Evolutionary conservation across 2,797 vertebrate species (phyloP).

Genomic region (Adrianichthys oophorus): DNA sequence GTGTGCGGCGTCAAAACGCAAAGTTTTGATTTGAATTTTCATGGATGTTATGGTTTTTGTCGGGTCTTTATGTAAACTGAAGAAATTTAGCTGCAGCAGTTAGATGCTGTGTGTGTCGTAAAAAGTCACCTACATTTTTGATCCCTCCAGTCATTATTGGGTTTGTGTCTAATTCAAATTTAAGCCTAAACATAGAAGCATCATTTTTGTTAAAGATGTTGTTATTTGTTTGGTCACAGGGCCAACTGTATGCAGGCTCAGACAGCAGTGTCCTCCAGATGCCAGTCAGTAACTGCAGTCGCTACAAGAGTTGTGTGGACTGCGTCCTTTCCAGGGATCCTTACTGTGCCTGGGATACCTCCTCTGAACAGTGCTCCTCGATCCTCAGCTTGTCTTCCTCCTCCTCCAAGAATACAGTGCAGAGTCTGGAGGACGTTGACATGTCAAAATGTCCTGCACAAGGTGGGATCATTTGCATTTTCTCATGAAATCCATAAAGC

Average conservation of each 20-base stretch:
- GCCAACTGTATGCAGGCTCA: slow-evolving; percentile 77
- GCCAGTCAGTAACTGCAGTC: slow-evolving; percentile 72
- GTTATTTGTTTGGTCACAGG: slow-evolving; percentile 45
- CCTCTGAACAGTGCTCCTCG: slow-evolving; percentile 42
- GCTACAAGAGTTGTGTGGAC: slow-evolving; percentile 70
- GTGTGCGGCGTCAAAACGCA: no score
- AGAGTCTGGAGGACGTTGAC: slow-evolving; percentile 74
- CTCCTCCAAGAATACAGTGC: slow-evolving; percentile 42
- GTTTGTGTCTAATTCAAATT: neutral
- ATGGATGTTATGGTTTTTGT: no score
- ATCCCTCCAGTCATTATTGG: no score
- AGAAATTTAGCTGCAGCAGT: no score
- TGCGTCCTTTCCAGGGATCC: slow-evolving; percentile 82
- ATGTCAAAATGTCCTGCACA: slow-evolving; percentile 66
- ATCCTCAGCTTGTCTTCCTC: slow-evolving; percentile 15
- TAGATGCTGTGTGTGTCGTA: no score
- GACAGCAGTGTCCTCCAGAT: slow-evolving; percentile 73
- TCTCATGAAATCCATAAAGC: neutral
- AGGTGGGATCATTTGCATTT: slow-evolving; percentile 50
- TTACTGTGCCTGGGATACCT: slow-evolving; percentile 76
- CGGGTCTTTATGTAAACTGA: no score
- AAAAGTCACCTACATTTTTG: no score
- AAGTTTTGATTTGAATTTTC: no score
- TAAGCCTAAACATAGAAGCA: slow-evolving; percentile 11
- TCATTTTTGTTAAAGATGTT: slow-evolving; percentile 5